phyloP scores from a whole-genome alignment of 2,888 invertebrate species.

The Brenthis hecate region DNA sequence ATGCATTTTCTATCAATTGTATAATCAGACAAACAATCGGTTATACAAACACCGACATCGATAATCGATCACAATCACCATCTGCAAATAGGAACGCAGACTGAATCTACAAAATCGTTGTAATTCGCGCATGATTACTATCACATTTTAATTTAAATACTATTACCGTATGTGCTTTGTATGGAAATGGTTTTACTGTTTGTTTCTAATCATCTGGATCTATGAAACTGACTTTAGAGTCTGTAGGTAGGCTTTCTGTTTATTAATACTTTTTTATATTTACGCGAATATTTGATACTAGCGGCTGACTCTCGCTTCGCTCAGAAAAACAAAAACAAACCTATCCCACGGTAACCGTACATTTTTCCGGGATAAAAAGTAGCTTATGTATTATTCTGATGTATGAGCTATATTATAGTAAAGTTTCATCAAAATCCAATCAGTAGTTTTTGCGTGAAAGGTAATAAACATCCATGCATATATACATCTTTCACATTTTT shows the following conservation, averaged over 20 bases:
- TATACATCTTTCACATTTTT: too few relatives aligned
- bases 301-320: too few relatives aligned
- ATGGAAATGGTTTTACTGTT: too few relatives aligned
- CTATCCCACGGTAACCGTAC: too few relatives aligned
- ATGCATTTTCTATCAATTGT: conserved; percentile 8
- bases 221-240: not conserved
- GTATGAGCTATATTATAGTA: too few relatives aligned
- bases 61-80: conserved; percentile 23
- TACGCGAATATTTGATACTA: not conserved
- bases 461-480: too few relatives aligned
- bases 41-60: conserved; percentile 9
- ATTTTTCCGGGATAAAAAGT: too few relatives aligned
- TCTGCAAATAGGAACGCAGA: conserved; percentile 11
- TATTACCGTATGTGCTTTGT: not conserved
- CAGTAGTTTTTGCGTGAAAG: too few relatives aligned
- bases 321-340: too few relatives aligned
- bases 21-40: conserved; percentile 24
- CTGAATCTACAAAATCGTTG: conserved; percentile 9
- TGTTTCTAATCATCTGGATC: too few relatives aligned
- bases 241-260: not conserved
- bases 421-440: too few relatives aligned
- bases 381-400: too few relatives aligned
- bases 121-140: conserved; percentile 10
- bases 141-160: conserved; percentile 16
- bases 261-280: not conserved